phyloP scores from a whole-genome alignment of 2,797 vertebrate genomes.

The Microtus californicus region DNA sequence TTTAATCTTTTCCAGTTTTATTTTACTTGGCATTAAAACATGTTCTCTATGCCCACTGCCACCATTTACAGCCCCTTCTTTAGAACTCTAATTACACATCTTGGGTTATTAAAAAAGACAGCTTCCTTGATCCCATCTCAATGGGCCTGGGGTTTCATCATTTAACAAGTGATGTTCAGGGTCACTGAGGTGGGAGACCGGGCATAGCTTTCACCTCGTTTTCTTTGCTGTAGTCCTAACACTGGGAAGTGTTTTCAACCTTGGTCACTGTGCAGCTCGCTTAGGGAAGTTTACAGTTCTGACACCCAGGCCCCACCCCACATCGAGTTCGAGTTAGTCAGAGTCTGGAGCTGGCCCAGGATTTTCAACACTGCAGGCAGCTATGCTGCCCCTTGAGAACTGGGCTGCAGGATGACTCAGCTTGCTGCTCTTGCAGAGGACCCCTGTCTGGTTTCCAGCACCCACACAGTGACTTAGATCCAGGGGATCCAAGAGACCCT shows the following conservation, averaged over 20 bases:
- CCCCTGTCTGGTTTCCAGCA: not conserved
- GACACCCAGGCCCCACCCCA: not conserved
- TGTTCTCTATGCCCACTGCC: constrained; percentile 10
- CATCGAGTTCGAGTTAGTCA: constrained; percentile 20
- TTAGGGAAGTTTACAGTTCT: constrained; percentile 13
- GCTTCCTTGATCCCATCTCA: constrained; percentile 57
- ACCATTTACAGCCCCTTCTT: constrained; percentile 67
- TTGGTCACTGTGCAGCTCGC: constrained; percentile 22
- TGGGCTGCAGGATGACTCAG: not conserved
- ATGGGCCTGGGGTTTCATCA: not conserved
- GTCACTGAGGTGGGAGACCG: not conserved
- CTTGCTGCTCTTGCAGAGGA: not conserved
- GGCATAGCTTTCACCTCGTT: constrained; percentile 12
- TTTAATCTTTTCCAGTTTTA: constrained; percentile 80
- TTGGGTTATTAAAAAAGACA: constrained; percentile 66
- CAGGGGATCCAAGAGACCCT: not conserved
- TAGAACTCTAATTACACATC: constrained; percentile 57
- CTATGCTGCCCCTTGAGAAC: not conserved
- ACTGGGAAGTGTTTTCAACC: constrained; percentile 6
- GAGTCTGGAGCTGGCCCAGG: not conserved
- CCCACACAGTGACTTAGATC: not conserved
- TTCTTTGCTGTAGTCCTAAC: constrained; percentile 54
- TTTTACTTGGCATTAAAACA: constrained; percentile 73
- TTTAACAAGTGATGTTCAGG: constrained; percentile 52
- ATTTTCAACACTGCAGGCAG: constrained; percentile 50